Conservation (phyloP, 1,140 invertebrate genomes). For the Lordiphosa collinella region DNA sequence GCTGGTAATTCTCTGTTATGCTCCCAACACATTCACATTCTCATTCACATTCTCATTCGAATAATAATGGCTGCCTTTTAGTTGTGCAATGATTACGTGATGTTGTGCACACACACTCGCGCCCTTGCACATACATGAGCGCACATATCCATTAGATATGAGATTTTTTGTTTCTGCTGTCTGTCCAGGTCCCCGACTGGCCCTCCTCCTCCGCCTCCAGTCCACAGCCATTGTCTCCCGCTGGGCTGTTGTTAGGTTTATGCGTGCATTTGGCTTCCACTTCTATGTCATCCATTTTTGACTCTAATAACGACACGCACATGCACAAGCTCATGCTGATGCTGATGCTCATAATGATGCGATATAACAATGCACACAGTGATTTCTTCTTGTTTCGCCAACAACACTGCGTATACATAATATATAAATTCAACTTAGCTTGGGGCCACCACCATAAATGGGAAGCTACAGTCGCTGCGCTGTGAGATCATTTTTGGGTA, state of each 20-base stretch:
- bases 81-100: slow-evolving; percentile 76
- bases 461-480: too few relatives aligned
- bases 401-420: slow-evolving; percentile 47
- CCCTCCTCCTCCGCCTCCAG: neutral
- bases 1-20: slow-evolving; percentile 75
- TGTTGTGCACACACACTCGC: slow-evolving; percentile 43
- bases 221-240: neutral
- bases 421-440: slow-evolving; percentile 44
- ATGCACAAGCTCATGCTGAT: slow-evolving; percentile 8
- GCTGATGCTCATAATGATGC: slow-evolving; percentile 13
- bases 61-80: slow-evolving; percentile 76
- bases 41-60: slow-evolving; percentile 68
- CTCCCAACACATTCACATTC: slow-evolving; percentile 63
- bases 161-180: slow-evolving; percentile 44
- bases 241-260: slow-evolving; percentile 25
- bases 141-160: slow-evolving; percentile 71
- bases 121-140: slow-evolving; percentile 32
- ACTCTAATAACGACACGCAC: slow-evolving; percentile 50
- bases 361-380: slow-evolving; percentile 51
- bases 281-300: slow-evolving; percentile 56
- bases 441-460: slow-evolving; percentile 26
- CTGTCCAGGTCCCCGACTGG: neutral
- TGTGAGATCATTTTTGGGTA: neutral
- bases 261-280: slow-evolving; percentile 63
- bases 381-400: slow-evolving; percentile 23